Base-by-base conservation (phyloP, 2,113 vertebrate species). In the Salvelinus namaycush region DNA sequence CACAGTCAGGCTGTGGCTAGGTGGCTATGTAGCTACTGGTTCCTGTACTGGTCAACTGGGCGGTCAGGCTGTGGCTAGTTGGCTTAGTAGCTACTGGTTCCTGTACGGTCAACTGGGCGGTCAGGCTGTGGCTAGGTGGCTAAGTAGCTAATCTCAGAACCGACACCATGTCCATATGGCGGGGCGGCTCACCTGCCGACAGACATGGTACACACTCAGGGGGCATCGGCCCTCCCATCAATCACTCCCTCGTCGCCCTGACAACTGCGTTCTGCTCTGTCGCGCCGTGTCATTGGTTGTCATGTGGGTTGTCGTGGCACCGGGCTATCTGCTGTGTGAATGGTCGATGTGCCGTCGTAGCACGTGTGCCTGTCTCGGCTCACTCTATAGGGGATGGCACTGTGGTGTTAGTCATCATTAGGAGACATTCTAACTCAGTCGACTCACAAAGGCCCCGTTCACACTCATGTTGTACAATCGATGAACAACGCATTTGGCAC, bases 211-310 rank as follows among this genome's bases (percentile, higher is more conserved):
- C 26, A 68, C 66, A 68, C 66, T 34, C 81, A 67, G 76, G 79
- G 65, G 27, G 72, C 51, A 79, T 74, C 27, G 71, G 78, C 73
- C 78, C 72, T 69, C 72, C 62, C 72, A 85, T 87, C 82, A 74
- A 84, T 86, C 83, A 82, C 74, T 67, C 69, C 64, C 57, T 51
- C 66, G 44, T 76, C 59, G 76, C 69, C 7, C 31, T 79, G 77
- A 64, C 77, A 76, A 79, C 7, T 20, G 59, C 5, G 2, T 80
- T 78, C 80, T 81, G 79, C 64, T 78, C 73, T 68, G 39, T 76
- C 71, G 59, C 72, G 68, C 27, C 59, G 62, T 68, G 72, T 66
- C 73, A 74, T 84, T 76, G 73, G 75, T 81, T 73, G 54, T 16
- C 9, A 24, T 48, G 26, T 70, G 18, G 16, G 39, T 34, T 68